Base-by-base conservation (phyloP, 2,888 invertebrate genomes). In the Apodemia zela region DNA sequence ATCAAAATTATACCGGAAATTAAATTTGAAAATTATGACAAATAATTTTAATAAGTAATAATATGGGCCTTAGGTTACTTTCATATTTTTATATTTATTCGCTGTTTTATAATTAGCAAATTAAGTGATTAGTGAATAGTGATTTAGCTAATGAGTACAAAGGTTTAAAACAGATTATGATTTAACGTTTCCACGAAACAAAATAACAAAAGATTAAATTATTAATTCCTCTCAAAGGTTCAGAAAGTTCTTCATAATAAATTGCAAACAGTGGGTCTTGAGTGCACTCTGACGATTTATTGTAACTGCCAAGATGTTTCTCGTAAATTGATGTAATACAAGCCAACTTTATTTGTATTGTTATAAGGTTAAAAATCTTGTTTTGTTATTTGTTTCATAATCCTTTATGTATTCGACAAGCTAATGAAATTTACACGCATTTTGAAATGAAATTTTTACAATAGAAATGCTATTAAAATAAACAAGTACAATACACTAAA, bases 281-380 rank as follows among this genome's bases (percentile, higher is more conserved):
- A 87, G 82, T 84, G 84, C 82, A 82, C 78, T 81, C 77, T 66
- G 73, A 79, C 77, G 82, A 88, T 89, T 89, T 89, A 89, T 87
- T 76, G 79, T 78, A 74, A 70, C 74, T 75, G 71, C 70, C 68
- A 73, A 72, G 77, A 75, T 80, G 79, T 82, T 79, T 76, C 74
- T 76, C 71, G 72, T 76, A 75, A 83, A 75, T 80, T 79, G 78
- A 38, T 38, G 38, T 38, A 45, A 45, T 45, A n/a, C 42, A n/a
- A n/a, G 42, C 42, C n/a, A 11, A 11, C 42, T 45, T n/a, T n/a
- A 15, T 6, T 5, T 45, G 1, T 6, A n/a, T 45, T n/a, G 42
- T 5, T 45, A n/a, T 45, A 65, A 38, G 38, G 29, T n/a, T 51
- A 57, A 57, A 42, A 25, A 17, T 29, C 10, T 63, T 59, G 47